Conservation (phyloP, 2,113 vertebrate genomes). For the Glareola pratincola region DNA sequence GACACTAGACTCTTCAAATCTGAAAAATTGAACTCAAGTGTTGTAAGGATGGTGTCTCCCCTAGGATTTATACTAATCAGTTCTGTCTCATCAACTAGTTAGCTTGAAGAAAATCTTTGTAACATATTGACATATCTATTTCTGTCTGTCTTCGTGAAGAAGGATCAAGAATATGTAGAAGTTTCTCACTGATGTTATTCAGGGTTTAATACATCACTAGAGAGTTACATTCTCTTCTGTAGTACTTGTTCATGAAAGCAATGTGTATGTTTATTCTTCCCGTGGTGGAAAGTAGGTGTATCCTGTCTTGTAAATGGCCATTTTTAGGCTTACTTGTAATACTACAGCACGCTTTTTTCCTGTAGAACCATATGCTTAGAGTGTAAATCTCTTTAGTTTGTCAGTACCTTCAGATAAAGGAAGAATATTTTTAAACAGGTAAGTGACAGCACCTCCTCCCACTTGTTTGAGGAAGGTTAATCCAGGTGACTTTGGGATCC, state of each 20-base stretch:
- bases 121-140: background rate
- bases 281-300: background rate
- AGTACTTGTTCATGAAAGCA: background rate
- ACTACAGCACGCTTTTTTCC: fast-evolving
- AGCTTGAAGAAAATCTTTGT: background rate
- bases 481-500: background rate
- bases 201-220: background rate
- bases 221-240: background rate
- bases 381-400: background rate
- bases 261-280: background rate
- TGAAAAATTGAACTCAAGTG: background rate
- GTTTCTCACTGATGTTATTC: background rate
- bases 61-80: background rate
- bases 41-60: background rate
- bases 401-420: background rate
- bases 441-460: background rate
- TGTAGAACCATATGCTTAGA: background rate
- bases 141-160: background rate
- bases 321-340: background rate
- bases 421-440: background rate
- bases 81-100: background rate
- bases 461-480: background rate
- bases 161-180: background rate
- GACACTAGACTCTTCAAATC: background rate
- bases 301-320: background rate